Evolutionary conservation across 2,888 invertebrate species (phyloP), one percentile per base, ranked within the genome.

Genomic region (Pinctada fucata): DNA sequence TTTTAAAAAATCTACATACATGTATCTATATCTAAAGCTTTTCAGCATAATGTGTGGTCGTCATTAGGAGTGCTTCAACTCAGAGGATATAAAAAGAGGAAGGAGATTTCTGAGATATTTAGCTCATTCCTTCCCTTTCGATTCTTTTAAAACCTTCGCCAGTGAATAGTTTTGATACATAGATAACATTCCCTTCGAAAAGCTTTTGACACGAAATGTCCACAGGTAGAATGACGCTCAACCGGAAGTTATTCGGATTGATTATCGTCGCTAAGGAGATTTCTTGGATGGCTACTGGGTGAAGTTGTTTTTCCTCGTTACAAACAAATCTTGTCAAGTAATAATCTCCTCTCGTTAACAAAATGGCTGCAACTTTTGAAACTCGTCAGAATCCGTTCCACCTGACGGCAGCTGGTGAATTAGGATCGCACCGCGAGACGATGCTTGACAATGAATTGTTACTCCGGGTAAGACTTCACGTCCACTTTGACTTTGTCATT

Each of bases 401-500:
- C 3, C 83, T 85, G 72, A 92, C 91, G 10, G 91, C 91, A 68
- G 88, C 92, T 3, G 91, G 91, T 5, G 86, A 89, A 74, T 83
- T 92, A 8, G 92, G 92, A 31, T 80, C 83, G 10, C 87, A 90
- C 75, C 82, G 92, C 49, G 90, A 90, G 47, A 88, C 91, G 3
- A 92, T 92, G 92, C 85, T 92, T 8, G 82, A 86, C 75, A 92
- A 91, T 82, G 90, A 91, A 83, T 88, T 92, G 67, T 86, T 91
- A 63, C 80, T 91, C 72, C 81, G 91, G 86, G 91, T 91, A 88
- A 86, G 90, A 76, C 31, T 31, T 48, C 63, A 58, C 31, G 31
- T 31, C 31, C 31, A 31, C 31, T 31, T 31, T 31, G 31, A 31
- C 31, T 31, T 31, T 31, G 31, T 31, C 31, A 31, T 31, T 31